Conservation (phyloP, 2,797 vertebrate species). For the Oryzias sinensis region DNA sequence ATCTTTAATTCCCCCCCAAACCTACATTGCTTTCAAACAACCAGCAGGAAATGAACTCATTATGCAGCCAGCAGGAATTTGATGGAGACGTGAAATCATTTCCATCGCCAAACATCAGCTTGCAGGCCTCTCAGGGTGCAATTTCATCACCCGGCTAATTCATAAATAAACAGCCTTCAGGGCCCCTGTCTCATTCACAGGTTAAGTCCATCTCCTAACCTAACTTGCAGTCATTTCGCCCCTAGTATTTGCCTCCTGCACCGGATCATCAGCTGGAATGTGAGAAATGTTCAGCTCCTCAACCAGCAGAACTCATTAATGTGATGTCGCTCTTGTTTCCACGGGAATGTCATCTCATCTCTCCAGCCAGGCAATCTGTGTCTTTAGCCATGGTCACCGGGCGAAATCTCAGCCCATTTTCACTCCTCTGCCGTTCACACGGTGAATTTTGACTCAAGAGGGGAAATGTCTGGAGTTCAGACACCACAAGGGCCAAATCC, state of each 20-base stretch:
- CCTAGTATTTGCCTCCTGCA: conserved; percentile 44
- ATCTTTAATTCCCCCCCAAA: conserved; percentile 5
- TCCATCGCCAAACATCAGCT: conserved; percentile 15
- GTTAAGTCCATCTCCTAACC: conserved; percentile 14
- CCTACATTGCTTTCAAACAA: conserved; percentile 3
- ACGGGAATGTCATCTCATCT: conserved; percentile 75
- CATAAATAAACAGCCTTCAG: conserved; percentile 28
- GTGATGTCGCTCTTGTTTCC: conserved; percentile 86
- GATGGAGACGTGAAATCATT: conserved; percentile 16
- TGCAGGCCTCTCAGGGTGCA: conserved; percentile 17
- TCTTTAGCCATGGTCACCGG: conserved; percentile 73
- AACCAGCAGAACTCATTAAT: conserved; percentile 83
- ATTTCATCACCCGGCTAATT: conserved; percentile 22
- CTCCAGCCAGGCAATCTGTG: conserved; percentile 73
- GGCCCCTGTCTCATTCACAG: conserved; percentile 4
- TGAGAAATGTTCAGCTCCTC: conserved; percentile 71
- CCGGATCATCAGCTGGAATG: conserved; percentile 33
- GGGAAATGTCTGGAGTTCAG: conserved; percentile 42
- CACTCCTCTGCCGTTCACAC: conserved; percentile 64
- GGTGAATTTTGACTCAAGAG: conserved; percentile 61
- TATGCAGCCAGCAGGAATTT: conserved; percentile 4
- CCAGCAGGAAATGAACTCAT: conserved; percentile 10
- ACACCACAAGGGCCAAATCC: conserved; percentile 35
- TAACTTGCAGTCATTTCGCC: conserved; percentile 26
- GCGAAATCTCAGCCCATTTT: conserved; percentile 73